phyloP scores from a whole-genome alignment of 2,888 invertebrate species.

The Xestoiulus laeticollis region DNA sequence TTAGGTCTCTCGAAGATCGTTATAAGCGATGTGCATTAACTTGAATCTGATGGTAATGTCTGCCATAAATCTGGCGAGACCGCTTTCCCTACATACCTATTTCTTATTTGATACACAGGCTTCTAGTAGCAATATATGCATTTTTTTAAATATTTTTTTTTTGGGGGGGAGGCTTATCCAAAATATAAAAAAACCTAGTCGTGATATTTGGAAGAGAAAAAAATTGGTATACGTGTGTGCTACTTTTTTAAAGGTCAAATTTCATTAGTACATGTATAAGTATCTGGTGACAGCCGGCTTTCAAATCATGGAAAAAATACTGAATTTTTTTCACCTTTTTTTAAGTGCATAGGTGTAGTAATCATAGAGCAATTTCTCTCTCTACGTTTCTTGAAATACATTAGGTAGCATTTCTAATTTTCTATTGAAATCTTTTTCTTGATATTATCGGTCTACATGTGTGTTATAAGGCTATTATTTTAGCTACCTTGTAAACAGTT shows the following conservation, averaged over 20 bases:
- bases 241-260: slow-evolving; percentile 38
- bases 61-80: slow-evolving; percentile 32
- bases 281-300: slow-evolving; percentile 40
- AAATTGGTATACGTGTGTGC: slow-evolving; percentile 23
- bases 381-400: neutral
- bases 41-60: slow-evolving; percentile 32
- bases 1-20: too few species aligned
- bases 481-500: neutral
- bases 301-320: slow-evolving; percentile 20
- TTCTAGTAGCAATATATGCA: neutral
- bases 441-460: neutral
- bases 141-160: neutral
- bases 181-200: neutral
- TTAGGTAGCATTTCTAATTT: neutral
- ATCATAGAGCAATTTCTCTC: neutral
- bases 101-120: slow-evolving; percentile 7
- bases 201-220: slow-evolving; percentile 36
- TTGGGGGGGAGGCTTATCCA: too few species aligned
- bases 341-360: slow-evolving; percentile 27
- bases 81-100: slow-evolving; percentile 43
- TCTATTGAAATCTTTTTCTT: neutral
- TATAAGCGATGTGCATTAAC: slow-evolving; percentile 33
- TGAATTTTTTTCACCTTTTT: slow-evolving; percentile 7
- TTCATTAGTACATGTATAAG: neutral
- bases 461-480: neutral